Evolutionary conservation across 2,888 invertebrate genomes (phyloP).

Genomic region (Watsonalla binaria): DNA sequence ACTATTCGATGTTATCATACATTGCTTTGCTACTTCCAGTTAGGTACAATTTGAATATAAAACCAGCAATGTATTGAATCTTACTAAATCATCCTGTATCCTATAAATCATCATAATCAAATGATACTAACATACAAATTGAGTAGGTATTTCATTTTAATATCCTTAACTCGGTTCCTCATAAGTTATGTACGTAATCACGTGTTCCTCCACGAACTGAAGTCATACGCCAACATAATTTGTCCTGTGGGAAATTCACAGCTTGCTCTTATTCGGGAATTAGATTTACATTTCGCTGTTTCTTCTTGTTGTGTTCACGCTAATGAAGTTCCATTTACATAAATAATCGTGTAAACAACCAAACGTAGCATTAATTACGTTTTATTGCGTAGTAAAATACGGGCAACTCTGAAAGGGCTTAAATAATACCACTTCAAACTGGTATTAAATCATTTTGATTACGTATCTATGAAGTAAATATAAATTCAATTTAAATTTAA

Average conservation of each 20-base stretch:
- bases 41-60: no score
- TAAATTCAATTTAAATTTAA: no score
- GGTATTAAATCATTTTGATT: no score
- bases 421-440: neutral
- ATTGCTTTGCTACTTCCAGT: no score
- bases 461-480: no score
- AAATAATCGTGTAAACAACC: neutral
- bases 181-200: slow-evolving; percentile 13
- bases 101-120: no score
- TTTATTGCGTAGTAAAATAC: neutral
- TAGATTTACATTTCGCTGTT: slow-evolving; percentile 34
- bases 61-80: no score
- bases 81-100: no score
- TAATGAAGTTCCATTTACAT: slow-evolving; percentile 4
- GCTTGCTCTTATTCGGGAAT: slow-evolving; percentile 36
- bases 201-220: slow-evolving; percentile 23
- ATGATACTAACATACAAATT: neutral
- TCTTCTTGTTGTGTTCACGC: slow-evolving; percentile 16
- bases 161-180: slow-evolving; percentile 21
- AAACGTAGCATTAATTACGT: neutral
- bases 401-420: neutral
- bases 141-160: slow-evolving; percentile 11
- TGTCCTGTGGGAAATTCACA: slow-evolving; percentile 51
- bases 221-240: slow-evolving; percentile 42
- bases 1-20: no score